A percentile compares a stretch with the other conserved stretches of the same genome.
These are phyloP conservation scores for Porites australiensis DNA, from an alignment of 64 coral and sea anemone genomes.

Conservation along the genomic window DNA sequence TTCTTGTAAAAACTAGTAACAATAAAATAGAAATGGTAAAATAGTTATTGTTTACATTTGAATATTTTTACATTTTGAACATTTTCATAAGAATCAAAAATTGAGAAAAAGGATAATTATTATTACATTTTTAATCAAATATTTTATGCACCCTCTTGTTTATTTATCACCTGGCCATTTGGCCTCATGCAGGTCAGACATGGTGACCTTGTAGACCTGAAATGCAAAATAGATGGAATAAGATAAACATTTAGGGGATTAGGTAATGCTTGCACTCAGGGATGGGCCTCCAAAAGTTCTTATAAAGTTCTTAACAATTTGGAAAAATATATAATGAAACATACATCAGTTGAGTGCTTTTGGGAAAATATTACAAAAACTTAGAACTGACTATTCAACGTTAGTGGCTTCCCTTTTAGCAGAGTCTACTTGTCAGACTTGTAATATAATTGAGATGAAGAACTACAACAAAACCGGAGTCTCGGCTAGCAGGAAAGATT, in stretches of 20 bases:
- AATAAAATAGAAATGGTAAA: no score
- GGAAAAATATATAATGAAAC: slow-evolving; percentile 3
- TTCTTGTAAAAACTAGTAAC: no score
- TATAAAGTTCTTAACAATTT: background rate
- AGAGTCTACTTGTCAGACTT: no score
- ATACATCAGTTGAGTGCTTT: background rate
- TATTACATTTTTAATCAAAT: no score
- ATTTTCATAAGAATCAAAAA: no score
- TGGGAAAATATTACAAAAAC: slow-evolving; percentile 1
- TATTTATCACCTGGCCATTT: slow-evolving; percentile 15
- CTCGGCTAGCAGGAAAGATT: no score
- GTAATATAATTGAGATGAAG: no score
- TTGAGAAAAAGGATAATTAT: background rate
- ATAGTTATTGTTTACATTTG: no score
- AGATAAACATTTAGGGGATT: background rate
- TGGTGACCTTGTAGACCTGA: slow-evolving; percentile 6
- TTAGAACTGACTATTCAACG: background rate
- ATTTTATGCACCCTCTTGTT: background rate
- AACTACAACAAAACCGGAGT: no score
- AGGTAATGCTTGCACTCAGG: background rate
- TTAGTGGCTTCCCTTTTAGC: no score
- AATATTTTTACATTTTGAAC: no score
- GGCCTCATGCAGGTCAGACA: slow-evolving; percentile 5
- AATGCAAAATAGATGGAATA: slow-evolving; percentile 3
- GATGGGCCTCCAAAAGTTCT: background rate